Conservation (phyloP, 2,113 vertebrate species). For the Ictalurus furcatus region DNA sequence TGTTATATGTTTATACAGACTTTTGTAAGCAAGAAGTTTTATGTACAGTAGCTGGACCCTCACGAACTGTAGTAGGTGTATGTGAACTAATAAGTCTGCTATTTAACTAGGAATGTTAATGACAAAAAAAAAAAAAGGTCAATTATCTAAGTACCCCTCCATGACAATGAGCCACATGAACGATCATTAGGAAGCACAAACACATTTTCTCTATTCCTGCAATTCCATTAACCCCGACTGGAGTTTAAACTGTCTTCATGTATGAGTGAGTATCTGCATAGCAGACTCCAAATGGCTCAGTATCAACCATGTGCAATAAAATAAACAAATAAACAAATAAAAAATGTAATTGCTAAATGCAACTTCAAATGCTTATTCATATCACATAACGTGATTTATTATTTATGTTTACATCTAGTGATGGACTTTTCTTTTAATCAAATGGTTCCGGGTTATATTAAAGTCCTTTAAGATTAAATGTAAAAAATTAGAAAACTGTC, state of each 20-base stretch:
- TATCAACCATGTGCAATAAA: background rate
- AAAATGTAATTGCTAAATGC: background rate
- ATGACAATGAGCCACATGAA: slow-evolving; percentile 40
- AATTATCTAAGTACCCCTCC: slow-evolving; percentile 35
- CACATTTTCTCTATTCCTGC: slow-evolving; percentile 24
- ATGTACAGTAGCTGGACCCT: background rate
- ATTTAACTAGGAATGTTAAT: slow-evolving; percentile 28
- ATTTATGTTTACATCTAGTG: background rate
- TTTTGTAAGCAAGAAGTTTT: background rate
- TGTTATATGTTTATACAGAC: background rate
- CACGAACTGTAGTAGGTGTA: background rate
- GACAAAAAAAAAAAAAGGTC: background rate
- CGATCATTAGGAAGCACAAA: slow-evolving; percentile 16
- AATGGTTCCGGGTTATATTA: background rate
- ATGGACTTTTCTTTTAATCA: background rate
- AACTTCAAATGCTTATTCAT: background rate
- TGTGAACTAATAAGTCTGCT: slow-evolving; percentile 7
- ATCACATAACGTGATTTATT: background rate
- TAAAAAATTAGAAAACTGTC: background rate
- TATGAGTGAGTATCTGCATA: slow-evolving; percentile 13
- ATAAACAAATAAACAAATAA: background rate
- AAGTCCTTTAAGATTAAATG: background rate
- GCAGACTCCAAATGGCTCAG: background rate
- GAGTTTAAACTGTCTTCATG: slow-evolving; percentile 14
- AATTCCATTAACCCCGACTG: slow-evolving; percentile 21